Base-by-base conservation (phyloP, 1,140 invertebrate species). In the Physella acuta region DNA sequence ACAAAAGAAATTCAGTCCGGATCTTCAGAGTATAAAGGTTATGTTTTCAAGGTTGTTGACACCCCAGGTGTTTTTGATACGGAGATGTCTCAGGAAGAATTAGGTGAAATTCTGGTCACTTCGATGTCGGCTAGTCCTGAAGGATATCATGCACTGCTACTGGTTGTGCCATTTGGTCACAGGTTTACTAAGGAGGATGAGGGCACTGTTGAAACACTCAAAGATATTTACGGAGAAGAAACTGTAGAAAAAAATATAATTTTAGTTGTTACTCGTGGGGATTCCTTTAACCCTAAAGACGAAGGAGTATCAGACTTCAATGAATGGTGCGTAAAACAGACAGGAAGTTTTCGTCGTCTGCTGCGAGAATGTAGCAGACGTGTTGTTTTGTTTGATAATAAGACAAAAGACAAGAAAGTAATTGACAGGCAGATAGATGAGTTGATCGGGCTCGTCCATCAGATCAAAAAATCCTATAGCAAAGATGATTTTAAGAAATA, bases 241-340 rank as follows among this genome's bases (percentile, higher is more conserved):
- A 16, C 52, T n/a, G 33, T 64, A 16, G 31, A 53, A 36, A 64
- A 64, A 24, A 33, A 53, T 36, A 28, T 39, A 5, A 52, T 64
- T 24, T 37, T 53, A 1, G 26, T 64, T 5, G 52, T 64, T 39
- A 64, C 62, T 1, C 33, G 36, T 64, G 62, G 62, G 16, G 62
- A 64, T 53, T 51, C 31, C 20, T 64, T 64, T 53, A 33, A 53
- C 31, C 1, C 20, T 44, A n/a, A n/a, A n/a, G n/a, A n/a, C n/a
- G 39, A 44, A 44, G 39, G 20, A 44, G 20, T 44, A 8, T 8
- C 8, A 44, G 20, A 44, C 39, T 44, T 44, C 20, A 44, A 44
- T 11, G 39, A 44, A 11, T 44, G 39, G 39, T 44, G 39, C 20
- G 39, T 11, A 8, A 8, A 11, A 11, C 39, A 44, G 39, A 20